These are phyloP conservation scores for Lasioglossum oenotherae DNA, from an alignment of 2,888 invertebrate genomes.

Conservation along the genomic window DNA sequence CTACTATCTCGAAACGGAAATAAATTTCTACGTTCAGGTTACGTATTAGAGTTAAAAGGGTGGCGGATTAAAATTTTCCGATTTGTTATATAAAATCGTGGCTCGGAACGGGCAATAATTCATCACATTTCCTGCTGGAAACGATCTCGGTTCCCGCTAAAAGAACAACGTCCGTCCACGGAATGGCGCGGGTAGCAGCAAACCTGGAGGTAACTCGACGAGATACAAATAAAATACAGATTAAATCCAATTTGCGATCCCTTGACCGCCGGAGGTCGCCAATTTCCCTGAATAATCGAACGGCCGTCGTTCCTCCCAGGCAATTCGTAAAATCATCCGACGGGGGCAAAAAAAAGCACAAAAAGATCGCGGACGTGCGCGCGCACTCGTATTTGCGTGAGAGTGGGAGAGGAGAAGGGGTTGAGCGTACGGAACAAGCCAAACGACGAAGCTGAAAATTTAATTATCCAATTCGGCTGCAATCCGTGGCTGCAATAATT, in stretches of 20 bases:
- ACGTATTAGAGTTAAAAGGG: neutral
- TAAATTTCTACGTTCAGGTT: neutral
- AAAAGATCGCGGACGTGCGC: conserved; percentile 48
- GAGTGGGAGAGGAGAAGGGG: neutral
- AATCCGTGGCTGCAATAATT: conserved; percentile 75
- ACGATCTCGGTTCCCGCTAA: neutral
- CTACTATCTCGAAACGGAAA: neutral
- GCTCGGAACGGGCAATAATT: neutral
- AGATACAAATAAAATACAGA: conserved; percentile 12
- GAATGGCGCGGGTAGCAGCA: neutral
- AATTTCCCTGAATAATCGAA: conserved; percentile 17
- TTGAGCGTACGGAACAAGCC: conserved; percentile 24
- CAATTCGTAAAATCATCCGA: conserved; percentile 15
- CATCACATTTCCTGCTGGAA: neutral
- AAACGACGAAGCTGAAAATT: conserved; percentile 71
- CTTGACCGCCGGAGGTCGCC: neutral
- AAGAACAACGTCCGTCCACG: neutral
- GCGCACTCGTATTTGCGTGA: neutral
- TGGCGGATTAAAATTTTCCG: neutral
- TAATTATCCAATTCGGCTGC: conserved; percentile 76
- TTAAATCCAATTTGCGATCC: conserved; percentile 7
- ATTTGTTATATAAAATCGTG: neutral
- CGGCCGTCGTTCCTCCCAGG: neutral
- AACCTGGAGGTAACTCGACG: neutral
- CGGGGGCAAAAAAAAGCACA: neutral